These are phyloP conservation scores for Taenaris catops DNA, from an alignment of 2,888 invertebrate genomes.

Conservation along the genomic window DNA sequence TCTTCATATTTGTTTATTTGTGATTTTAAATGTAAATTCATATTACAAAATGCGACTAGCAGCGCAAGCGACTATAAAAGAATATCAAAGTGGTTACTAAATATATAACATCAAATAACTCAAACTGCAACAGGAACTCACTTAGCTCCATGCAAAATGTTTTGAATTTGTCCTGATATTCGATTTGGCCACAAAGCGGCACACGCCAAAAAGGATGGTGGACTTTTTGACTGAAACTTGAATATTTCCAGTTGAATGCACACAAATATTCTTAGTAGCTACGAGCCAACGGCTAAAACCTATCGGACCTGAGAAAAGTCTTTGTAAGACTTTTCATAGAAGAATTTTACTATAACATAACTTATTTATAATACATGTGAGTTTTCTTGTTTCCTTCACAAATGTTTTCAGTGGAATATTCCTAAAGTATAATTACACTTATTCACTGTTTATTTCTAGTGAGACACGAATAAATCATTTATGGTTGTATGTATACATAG, in stretches of 20 bases:
- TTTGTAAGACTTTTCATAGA: slow-evolving; percentile 9
- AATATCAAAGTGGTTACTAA: too few species aligned
- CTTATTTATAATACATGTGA: not conserved
- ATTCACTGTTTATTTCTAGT: too few species aligned
- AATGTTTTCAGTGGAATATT: not conserved
- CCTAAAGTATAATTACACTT: too few species aligned
- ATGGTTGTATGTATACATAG: too few species aligned
- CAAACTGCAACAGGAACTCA: slow-evolving; percentile 11
- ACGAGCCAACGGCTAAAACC: slow-evolving; percentile 21
- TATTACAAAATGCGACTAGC: too few species aligned
- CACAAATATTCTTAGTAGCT: slow-evolving; percentile 29
- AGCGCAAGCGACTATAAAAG: too few species aligned
- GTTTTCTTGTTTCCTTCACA: not conserved
- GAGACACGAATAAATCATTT: too few species aligned
- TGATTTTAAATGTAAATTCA: too few species aligned
- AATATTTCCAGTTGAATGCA: slow-evolving; percentile 29
- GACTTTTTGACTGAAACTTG: slow-evolving; percentile 24
- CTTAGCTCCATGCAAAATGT: slow-evolving; percentile 13
- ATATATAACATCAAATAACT: too few species aligned
- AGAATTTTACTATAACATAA: not conserved
- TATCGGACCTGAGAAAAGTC: slow-evolving; percentile 18
- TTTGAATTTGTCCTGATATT: slow-evolving; percentile 23
- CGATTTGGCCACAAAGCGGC: slow-evolving; percentile 27
- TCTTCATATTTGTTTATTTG: too few species aligned
- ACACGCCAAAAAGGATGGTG: slow-evolving; percentile 21